Base-by-base conservation (phyloP, 2,888 invertebrate genomes). In the Busseola fusca region DNA sequence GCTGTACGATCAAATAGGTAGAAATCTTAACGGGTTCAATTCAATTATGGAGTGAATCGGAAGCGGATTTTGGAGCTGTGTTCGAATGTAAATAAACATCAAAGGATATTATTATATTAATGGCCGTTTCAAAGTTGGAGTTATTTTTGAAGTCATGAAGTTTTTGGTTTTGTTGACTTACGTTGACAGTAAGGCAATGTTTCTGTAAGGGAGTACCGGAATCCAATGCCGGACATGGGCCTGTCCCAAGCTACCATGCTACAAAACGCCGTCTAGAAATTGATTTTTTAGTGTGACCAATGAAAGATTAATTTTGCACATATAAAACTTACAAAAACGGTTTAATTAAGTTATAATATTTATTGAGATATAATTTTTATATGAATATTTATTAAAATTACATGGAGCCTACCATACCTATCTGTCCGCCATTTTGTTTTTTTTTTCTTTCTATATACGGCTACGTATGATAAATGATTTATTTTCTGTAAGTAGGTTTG, bases 11-110 rank as follows among this genome's bases (percentile, higher is more conserved):
- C 69, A 80, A 75, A 75, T 75, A 75, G 42, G 60, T 75, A 64
- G 62, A 80, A 79, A 80, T 64, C 80, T 80, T 75, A 78, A 71
- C 76, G 64, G 69, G 60, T 76, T 69, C 65, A 76, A 69, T 80
- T 80, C 67, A 76, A 79, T 80, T 80, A 72, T 42, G 37, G n/a
- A 59, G 25, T 30, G 30, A 62, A 69, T 81, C 52, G 69, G 54
- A 68, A 62, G 56, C 34, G 34, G 48, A 67, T 79, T 71, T 56
- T 58, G 30, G 37, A 27, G 3, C 21, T 25, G 60, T 76, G 62
- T 80, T 76, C 12, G 45, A 64, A 68, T 78, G 54, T 75, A 68
- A 71, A 80, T 80, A 80, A 64, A 75, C 34, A 56, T 25, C 14
- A 12, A 1, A 18, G 18, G 10, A 54, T 64, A 66, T 75, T 71